phyloP scores from a whole-genome alignment of 1,140 invertebrate genomes.

The Hylaeus volcanicus region DNA sequence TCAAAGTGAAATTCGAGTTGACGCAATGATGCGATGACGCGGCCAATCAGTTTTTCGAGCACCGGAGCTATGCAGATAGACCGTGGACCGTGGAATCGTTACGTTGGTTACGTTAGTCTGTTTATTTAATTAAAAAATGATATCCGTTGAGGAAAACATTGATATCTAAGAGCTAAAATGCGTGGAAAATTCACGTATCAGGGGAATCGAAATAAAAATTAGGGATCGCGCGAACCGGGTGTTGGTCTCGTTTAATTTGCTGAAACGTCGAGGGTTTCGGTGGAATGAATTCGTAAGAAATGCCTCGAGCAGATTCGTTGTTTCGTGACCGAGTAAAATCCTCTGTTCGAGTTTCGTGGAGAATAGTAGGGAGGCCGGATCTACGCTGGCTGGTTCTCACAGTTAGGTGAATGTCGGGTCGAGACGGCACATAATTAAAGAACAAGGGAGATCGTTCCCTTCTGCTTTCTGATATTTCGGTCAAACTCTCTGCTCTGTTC shows the following conservation, averaged over 20 bases:
- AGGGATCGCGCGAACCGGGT: neutral
- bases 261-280: neutral
- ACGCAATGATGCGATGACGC: no score
- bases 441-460: slow-evolving; percentile 54
- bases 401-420: slow-evolving; percentile 58
- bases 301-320: slow-evolving; percentile 3
- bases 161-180: no score
- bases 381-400: slow-evolving; percentile 64
- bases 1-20: no score
- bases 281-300: neutral
- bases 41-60: no score
- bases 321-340: slow-evolving; percentile 50
- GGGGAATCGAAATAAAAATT: neutral
- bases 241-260: neutral
- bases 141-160: no score
- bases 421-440: slow-evolving; percentile 62
- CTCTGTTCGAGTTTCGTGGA: slow-evolving; percentile 34
- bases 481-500: slow-evolving; percentile 43
- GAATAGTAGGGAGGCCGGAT: slow-evolving; percentile 56
- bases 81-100: no score
- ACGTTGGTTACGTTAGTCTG: no score
- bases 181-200: no score
- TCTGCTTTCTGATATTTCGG: slow-evolving; percentile 31
- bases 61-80: no score
- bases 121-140: no score